A percentile compares a stretch with the other conserved stretches of the same genome.
Evolutionary conservation across 2,797 vertebrate species (phyloP).

Genomic region (Gymnoscopelus braueri): DNA sequence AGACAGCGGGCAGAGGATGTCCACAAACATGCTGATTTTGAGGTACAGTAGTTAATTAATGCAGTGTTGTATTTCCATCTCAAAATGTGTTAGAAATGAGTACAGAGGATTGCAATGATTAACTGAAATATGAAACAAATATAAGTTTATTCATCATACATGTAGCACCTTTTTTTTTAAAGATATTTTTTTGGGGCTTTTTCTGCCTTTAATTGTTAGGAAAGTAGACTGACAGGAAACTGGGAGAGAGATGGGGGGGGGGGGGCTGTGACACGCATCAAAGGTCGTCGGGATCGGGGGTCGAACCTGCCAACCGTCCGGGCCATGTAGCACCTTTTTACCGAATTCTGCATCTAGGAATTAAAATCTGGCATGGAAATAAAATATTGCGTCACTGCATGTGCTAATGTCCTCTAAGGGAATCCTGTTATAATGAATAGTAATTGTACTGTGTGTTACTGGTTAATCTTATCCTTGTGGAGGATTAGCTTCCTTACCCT

Average conservation of each 20-base stretch:
- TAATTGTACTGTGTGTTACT: conserved; percentile 30
- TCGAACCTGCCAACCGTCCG: too few relatives aligned
- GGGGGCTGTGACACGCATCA: too few relatives aligned
- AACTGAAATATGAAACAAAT: not conserved
- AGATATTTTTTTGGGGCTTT: too few relatives aligned
- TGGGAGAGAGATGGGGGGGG: too few relatives aligned
- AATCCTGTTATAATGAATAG: conserved; percentile 55
- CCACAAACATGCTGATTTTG: conserved; percentile 96
- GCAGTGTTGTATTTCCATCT: not conserved
- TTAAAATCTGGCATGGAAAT: conserved; percentile 27
- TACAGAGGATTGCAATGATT: not conserved
- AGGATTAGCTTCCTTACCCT: conserved; percentile 55
- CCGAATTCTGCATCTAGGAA: not conserved
- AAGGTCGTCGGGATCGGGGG: too few relatives aligned
- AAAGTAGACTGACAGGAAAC: too few relatives aligned
- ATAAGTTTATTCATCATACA: too few relatives aligned
- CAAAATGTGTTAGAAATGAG: not conserved
- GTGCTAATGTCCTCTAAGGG: conserved; percentile 43
- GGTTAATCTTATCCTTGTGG: conserved; percentile 54
- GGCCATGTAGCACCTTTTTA: too few relatives aligned
- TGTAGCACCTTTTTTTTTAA: too few relatives aligned
- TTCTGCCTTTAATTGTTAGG: too few relatives aligned
- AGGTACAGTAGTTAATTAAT: conserved; percentile 80
- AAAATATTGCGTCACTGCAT: conserved; percentile 18
- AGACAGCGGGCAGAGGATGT: conserved; percentile 96